These are phyloP conservation scores for Chromobotia macracanthus DNA, from an alignment of 2,797 vertebrate genomes.

Conservation along the genomic window DNA sequence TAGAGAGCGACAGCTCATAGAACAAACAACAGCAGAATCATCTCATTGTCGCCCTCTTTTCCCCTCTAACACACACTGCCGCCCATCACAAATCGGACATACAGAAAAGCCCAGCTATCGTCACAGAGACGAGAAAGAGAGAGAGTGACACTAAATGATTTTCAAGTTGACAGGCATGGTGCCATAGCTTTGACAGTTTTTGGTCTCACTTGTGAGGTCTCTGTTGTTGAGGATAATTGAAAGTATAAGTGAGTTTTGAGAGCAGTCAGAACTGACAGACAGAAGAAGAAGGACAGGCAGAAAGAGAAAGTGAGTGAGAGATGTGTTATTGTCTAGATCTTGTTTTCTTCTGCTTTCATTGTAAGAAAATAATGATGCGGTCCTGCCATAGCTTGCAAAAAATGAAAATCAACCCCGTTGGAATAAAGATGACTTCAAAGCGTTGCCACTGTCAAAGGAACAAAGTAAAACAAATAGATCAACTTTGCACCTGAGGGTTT, in stretches of 20 bases:
- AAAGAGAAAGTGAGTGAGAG: constrained; percentile 48
- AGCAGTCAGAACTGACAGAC: constrained; percentile 53
- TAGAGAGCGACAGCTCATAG: constrained; percentile 65
- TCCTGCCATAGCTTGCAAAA: constrained; percentile 62
- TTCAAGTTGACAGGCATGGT: constrained; percentile 73
- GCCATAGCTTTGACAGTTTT: constrained; percentile 73
- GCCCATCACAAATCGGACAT: constrained; percentile 50
- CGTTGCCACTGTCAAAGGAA: constrained; percentile 71
- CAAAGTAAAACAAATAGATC: constrained; percentile 68
- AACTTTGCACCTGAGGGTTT: constrained; percentile 67
- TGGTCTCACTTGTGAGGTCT: constrained; percentile 69
- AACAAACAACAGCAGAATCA: constrained; percentile 41
- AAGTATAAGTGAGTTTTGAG: constrained; percentile 74
- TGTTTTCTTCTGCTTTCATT: constrained; percentile 58
- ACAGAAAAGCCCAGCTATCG: constrained; percentile 43
- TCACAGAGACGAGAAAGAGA: constrained; percentile 63
- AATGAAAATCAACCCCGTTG: constrained; percentile 60
- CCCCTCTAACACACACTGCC: constrained; percentile 38
- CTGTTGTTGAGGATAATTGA: constrained; percentile 77
- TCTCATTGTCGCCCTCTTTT: constrained; percentile 56
- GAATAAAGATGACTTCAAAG: constrained; percentile 71
- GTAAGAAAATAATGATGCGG: constrained; percentile 68
- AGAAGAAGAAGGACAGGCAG: constrained; percentile 55
- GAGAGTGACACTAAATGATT: constrained; percentile 79
- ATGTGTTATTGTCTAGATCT: constrained; percentile 55